Percentiles rank a stretch among this genome's conserved stretches.
These are phyloP conservation scores for Danionella dracula DNA, from an alignment of 2,797 vertebrate species.

Conservation along the genomic window DNA sequence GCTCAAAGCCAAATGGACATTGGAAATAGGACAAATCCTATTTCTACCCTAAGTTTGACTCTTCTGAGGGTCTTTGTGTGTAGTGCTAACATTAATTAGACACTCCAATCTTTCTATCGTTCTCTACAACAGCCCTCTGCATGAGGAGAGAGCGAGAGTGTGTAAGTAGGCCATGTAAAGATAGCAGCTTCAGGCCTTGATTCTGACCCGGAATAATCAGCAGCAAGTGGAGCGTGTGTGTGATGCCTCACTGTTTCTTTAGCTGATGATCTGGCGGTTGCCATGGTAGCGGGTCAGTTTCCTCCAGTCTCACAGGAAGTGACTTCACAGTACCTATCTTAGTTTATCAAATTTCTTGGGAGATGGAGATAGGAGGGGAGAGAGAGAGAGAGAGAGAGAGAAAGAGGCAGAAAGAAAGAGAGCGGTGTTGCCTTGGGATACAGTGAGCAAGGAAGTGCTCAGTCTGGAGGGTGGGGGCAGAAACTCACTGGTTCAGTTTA, in stretches of 20 bases:
- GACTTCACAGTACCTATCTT: not conserved
- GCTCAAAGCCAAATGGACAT: no score
- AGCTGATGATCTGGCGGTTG: constrained; percentile 41
- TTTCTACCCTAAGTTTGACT: no score
- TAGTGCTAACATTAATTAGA: no score
- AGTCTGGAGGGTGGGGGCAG: constrained; percentile 7
- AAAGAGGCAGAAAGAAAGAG: constrained; percentile 13
- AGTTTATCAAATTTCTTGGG: not conserved
- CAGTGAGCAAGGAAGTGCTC: constrained; percentile 56
- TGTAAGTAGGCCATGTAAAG: constrained; percentile 75
- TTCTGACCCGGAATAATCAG: constrained; percentile 70
- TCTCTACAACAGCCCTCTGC: no score
- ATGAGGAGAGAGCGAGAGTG: not conserved
- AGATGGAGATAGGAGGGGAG: not conserved
- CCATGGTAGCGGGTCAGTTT: constrained; percentile 28
- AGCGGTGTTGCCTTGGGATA: constrained; percentile 69
- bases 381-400: constrained; percentile 33
- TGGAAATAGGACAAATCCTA: no score
- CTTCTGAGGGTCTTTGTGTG: no score
- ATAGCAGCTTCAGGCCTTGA: constrained; percentile 69
- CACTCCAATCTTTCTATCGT: no score
- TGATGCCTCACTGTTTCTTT: constrained; percentile 9
- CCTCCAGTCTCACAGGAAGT: constrained; percentile 42
- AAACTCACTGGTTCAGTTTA: no score
- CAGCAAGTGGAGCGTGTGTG: not conserved